Percentiles rank a stretch among this genome's conserved stretches.
Evolutionary conservation across 2,797 vertebrate genomes (phyloP).

Genomic region (Cossypha caffra): DNA sequence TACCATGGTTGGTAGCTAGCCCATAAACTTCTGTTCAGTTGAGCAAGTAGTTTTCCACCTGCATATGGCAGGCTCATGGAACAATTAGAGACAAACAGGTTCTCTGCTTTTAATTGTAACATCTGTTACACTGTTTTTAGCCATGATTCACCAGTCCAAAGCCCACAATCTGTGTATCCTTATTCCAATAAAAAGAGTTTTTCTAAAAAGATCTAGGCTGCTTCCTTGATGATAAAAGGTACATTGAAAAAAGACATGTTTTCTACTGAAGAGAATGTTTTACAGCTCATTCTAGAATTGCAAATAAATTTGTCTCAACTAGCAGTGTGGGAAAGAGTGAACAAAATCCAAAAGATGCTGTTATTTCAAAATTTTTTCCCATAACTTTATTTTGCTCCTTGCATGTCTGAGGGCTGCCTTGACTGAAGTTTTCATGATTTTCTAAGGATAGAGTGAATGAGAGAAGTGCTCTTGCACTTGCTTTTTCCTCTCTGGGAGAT

Average conservation of each 20-base stretch:
- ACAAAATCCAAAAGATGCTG: background rate
- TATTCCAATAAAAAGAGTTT: background rate
- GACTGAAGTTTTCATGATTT: background rate
- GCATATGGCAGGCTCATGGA: background rate
- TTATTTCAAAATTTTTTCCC: background rate
- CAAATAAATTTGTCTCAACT: background rate
- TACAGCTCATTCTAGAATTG: background rate
- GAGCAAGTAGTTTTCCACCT: background rate
- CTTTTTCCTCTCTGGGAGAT: background rate
- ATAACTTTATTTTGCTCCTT: background rate
- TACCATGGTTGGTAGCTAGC: background rate
- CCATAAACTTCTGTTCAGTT: background rate
- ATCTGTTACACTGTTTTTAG: background rate
- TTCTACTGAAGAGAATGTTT: background rate
- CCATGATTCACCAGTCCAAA: background rate
- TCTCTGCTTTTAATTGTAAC: background rate
- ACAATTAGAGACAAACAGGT: background rate
- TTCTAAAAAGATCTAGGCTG: background rate
- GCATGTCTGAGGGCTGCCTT: background rate
- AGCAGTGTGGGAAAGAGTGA: background rate
- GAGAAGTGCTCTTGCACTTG: background rate
- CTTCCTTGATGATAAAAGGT: background rate
- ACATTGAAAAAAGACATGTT: background rate
- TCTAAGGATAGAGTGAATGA: background rate
- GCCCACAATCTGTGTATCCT: accelerated